Conservation (phyloP, 2,888 invertebrate genomes). For the Tachina lurida region DNA sequence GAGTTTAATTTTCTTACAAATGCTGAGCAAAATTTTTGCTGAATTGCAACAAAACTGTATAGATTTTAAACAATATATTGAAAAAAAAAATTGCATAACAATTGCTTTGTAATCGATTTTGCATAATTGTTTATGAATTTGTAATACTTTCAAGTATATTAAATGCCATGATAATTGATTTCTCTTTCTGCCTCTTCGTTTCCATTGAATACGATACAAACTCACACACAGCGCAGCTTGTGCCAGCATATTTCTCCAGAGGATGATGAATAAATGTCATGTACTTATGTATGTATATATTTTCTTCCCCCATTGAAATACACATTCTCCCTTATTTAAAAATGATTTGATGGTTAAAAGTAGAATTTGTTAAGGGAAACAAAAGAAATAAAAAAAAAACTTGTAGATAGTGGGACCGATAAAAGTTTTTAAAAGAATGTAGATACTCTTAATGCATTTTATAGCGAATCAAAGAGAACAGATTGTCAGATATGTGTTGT, state of each 20-base stretch:
- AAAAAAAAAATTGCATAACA: constrained; percentile 75
- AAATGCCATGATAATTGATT: constrained; percentile 67
- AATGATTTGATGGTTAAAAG: constrained; percentile 49
- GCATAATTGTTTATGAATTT: constrained; percentile 78
- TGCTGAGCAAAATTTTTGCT: constrained; percentile 44
- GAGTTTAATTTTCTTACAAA: not conserved
- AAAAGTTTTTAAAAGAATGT: not conserved
- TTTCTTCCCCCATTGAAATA: not conserved
- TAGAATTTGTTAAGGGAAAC: not conserved
- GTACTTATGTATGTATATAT: not conserved
- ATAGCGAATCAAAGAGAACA: too few relatives aligned
- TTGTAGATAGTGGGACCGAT: not conserved
- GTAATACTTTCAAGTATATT: constrained; percentile 68
- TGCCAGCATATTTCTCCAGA: constrained; percentile 19
- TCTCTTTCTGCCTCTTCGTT: not conserved
- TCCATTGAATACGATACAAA: constrained; percentile 35
- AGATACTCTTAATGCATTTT: too few relatives aligned
- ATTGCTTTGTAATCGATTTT: constrained; percentile 81
- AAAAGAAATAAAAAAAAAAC: not conserved
- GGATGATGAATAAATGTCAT: constrained; percentile 22
- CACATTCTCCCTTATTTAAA: constrained; percentile 34
- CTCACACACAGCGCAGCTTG: not conserved
- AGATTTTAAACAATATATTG: constrained; percentile 20
- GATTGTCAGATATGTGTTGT: too few relatives aligned
- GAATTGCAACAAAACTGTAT: constrained; percentile 48